These are phyloP conservation scores for Lasiurus cinereus DNA, from an alignment of 2,113 vertebrate species.

Conservation along the genomic window DNA sequence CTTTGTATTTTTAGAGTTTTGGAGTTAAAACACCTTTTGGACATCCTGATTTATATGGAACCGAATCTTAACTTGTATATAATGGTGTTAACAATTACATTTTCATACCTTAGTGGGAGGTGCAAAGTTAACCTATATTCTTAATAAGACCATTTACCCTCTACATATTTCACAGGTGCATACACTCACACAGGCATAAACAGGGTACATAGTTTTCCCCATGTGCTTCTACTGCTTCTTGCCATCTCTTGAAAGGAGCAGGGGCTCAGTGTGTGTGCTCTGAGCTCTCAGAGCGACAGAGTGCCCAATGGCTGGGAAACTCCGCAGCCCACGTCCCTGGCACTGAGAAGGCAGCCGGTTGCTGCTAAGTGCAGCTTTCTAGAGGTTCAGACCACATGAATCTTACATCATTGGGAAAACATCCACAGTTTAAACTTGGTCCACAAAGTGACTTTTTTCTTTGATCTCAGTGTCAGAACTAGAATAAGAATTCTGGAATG, in stretches of 20 bases:
- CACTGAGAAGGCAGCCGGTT: background rate
- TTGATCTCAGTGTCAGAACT: background rate
- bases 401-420: constrained; percentile 35
- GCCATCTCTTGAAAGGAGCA: constrained; percentile 24
- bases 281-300: background rate
- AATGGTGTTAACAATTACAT: constrained; percentile 61
- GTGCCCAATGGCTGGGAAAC: constrained; percentile 59
- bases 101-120: constrained; percentile 56
- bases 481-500: background rate
- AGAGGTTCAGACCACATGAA: constrained; percentile 40
- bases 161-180: background rate
- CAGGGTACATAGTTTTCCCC: constrained; percentile 9
- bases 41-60: background rate
- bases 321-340: background rate
- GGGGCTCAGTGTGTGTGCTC: background rate
- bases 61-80: constrained; percentile 37
- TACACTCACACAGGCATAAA: background rate
- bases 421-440: constrained; percentile 53
- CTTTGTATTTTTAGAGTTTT: constrained; percentile 69
- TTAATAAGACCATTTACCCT: background rate
- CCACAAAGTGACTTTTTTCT: constrained; percentile 22
- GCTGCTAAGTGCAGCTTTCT: constrained; percentile 68
- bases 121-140: background rate
- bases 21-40: constrained; percentile 46
- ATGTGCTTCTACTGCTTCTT: constrained; percentile 1